Evolutionary conservation across 2,113 vertebrate species (phyloP), one percentile per base, ranked within the genome.

Genomic region (Barnardius zonarius): DNA sequence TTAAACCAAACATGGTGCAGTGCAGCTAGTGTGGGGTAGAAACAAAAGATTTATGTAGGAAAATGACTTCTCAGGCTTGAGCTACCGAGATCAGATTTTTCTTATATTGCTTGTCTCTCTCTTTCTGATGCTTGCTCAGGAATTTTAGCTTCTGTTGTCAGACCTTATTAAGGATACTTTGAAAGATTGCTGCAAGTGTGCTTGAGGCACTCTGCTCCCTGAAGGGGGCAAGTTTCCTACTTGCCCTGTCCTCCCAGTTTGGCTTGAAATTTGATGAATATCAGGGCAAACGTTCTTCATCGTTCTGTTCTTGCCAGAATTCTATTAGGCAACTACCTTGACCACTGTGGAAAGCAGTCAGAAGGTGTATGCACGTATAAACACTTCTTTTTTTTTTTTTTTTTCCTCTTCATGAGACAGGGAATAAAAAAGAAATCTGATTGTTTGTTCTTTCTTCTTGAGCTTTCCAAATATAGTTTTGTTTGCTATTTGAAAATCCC

Each of bases 401-500:
- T 55, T 63, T 23, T 12, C 17, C 51, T 3, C 2, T 16, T 3
- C 22, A 1, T 69, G 19, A 48, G 37, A 24, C 5, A 37, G 15
- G 33, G 22, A 37, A 19, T 17, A 25, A 78, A 39, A 74, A 41
- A 5, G 0, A 67, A 79, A 43, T 8, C 48, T 46, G 24, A 13
- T 70, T 46, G 23, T 49, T 74, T 88, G 63, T 88, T n/a, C 44
- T 66, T 81, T 66, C 13, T 83, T 91, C 57, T 66, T 76, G 80
- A 72, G 81, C 77, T 91, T 96, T 91, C 74, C 37, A 48, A 88
- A 62, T 43, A 20, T 74, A 70, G 28, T n/a, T 94, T 92, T 83
- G 67, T 96, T 90, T 95, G 64, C 39, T 83, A 72, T 87, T 89
- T 94, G 52, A 85, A 90, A 77, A 76, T 86, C 57, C 86, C 27